Evolutionary conservation across 2,888 invertebrate genomes (phyloP), one percentile per base, ranked within the genome.

Genomic region (Ophioninae sp.): DNA sequence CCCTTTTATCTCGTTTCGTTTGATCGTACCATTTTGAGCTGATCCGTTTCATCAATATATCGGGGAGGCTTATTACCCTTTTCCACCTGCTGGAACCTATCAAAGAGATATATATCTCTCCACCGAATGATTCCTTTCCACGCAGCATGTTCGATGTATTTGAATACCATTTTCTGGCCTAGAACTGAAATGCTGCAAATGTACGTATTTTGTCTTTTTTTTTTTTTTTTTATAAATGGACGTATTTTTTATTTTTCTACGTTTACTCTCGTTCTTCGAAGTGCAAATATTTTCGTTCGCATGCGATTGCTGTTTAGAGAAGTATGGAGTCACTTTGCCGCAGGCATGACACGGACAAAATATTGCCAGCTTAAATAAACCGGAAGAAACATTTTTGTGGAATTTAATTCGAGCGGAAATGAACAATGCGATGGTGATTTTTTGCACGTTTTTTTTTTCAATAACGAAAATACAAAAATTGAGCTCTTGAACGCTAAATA

Each of bases 231-330:
- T n/a, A n/a, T n/a, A 17, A n/a, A 69, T 17, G 13, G n/a, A 56
- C 37, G 9, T 30, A 30, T 30, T 30, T 30, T 30, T n/a, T n/a
- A n/a, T 56, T n/a, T 30, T 69, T 69, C n/a, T 30, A 56, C 56
- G n/a, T 69, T n/a, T 51, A 69, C 17, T 2, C 30, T 30, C 30
- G 30, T 56, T 30, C 44, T 61, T 61, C 23, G 39, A 2, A 20
- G 39, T 59, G 58, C 72, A 51, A 51, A 51, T n/a, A 65, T 30
- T 41, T 65, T 8, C 20, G 8, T 13, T 9, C 39, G 65, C 65
- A 73, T 73, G 73, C 61, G 44, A 41, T 23, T 23, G 9, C 23
- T 41, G 17, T 23, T 71, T 71, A 13, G 10, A 30, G 20, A 17
- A 71, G n/a, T 13, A 37, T 71, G 17, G 10, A 59, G 44, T 5